These are phyloP conservation scores for Caerostris extrusa DNA, from an alignment of 1,140 invertebrate species.

Conservation along the genomic window DNA sequence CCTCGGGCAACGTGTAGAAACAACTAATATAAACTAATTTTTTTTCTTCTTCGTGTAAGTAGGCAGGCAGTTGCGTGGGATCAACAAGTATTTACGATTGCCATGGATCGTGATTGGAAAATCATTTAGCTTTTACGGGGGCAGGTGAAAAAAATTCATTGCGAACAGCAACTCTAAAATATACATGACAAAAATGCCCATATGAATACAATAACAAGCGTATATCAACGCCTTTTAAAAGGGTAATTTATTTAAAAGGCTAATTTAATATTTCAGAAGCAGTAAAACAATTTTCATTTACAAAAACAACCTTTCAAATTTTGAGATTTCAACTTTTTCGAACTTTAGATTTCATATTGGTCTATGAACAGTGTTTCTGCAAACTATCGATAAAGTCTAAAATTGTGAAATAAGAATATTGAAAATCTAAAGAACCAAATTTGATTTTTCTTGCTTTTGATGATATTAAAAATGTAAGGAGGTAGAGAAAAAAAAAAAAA, in stretches of 20 bases:
- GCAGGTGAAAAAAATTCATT: not conserved
- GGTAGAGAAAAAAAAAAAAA: too few relatives aligned
- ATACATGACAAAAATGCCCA: not conserved
- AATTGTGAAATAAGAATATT: too few relatives aligned
- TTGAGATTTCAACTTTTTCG: too few relatives aligned
- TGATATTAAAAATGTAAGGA: too few relatives aligned
- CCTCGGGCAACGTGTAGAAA: not conserved
- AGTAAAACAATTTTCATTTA: too few relatives aligned
- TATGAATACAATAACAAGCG: not conserved
- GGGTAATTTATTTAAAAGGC: not conserved
- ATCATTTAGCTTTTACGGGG: not conserved
- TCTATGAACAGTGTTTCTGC: too few relatives aligned
- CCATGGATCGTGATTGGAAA: constrained; percentile 40
- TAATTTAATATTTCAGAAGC: not conserved
- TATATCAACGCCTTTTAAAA: not conserved
- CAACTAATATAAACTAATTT: not conserved
- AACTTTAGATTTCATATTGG: too few relatives aligned
- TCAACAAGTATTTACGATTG: not conserved
- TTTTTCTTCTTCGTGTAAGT: not conserved
- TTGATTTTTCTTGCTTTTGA: too few relatives aligned
- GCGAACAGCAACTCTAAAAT: not conserved
- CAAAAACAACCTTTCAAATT: too few relatives aligned
- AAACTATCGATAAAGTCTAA: too few relatives aligned
- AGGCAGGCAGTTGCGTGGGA: constrained; percentile 11
- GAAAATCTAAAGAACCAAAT: too few relatives aligned